Evolutionary conservation across 2,113 vertebrate species (phyloP), one percentile per base, ranked within the genome.

Genomic region (Lampris incognitus): DNA sequence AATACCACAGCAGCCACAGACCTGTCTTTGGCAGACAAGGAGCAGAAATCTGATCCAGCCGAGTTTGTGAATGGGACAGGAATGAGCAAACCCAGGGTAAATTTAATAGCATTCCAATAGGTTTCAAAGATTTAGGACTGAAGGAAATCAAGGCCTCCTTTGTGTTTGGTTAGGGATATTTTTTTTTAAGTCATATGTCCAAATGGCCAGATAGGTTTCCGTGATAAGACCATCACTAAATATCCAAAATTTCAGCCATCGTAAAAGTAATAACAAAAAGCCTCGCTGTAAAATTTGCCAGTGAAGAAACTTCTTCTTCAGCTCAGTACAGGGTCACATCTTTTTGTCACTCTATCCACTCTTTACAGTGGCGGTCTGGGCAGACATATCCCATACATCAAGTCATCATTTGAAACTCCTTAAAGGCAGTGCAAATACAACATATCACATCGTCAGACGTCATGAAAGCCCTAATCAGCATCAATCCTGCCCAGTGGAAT

Each of bases 1-100:
- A 93, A 93, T 91, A 92, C 91, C 91, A 89, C 88, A 89, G 90
- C 88, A 89, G 84, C 90, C 89, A 90, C 91, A 92, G 86, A 91
- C 91, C 90, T 88, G 87, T 91, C 91, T 88, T 89, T 93, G 91
- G 91, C 90, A 93, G 89, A 92, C 88, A 70, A 49, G 72, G 66
- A 82, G 79, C 70, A 90, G 91, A 93, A 92, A 93, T 68, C 81
- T 40, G 83, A 91, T 69, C 84, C 89, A 57, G 82, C 87, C 60
- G 73, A 88, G 88, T 93, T 92, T 93, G 89, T 93, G 90, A 92
- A 93, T 93, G 90, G 87, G 87, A 81, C 83, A 78, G 66, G 74
- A 91, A 90, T 91, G 89, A 90, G 88, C 82, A 63, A 89, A 92
- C 70, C 76, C 83, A 84, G 85, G 81, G 60, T 82, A 86, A 78